phyloP scores from a whole-genome alignment of 1,140 invertebrate genomes.

The Aphelenchoides besseyi region DNA sequence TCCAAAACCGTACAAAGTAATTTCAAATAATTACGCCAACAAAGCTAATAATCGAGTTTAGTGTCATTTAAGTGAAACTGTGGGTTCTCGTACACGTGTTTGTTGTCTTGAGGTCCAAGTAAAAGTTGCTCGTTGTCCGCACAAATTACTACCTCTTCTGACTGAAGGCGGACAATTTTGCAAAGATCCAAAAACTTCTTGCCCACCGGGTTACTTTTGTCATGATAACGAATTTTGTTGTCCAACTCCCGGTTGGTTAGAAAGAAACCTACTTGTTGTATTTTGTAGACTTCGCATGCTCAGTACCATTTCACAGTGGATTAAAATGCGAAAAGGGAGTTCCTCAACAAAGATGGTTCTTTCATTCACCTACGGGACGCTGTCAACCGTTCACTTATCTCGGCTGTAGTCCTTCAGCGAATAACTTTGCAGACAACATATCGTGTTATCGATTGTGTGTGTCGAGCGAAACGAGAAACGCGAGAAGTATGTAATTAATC shows the following conservation, averaged over 20 bases:
- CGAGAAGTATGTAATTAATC: constrained; percentile 1
- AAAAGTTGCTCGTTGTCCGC: constrained; percentile 11
- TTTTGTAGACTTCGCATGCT: constrained; percentile 31
- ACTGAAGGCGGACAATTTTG: constrained; percentile 27
- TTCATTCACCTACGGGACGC: constrained; percentile 25
- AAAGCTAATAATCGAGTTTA: constrained; percentile 1
- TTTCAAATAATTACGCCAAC: background rate
- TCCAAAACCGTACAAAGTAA: constrained; percentile 26
- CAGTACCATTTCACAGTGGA: constrained; percentile 26
- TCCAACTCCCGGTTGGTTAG: no score
- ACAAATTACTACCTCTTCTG: constrained; percentile 30
- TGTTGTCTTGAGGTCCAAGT: constrained; percentile 25
- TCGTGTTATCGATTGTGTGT: constrained; percentile 24
- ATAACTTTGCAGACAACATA: constrained; percentile 34
- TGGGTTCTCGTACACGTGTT: constrained; percentile 18
- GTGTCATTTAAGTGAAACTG: constrained; percentile 25
- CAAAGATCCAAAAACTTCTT: constrained; percentile 17
- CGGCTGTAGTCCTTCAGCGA: constrained; percentile 27
- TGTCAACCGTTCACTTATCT: constrained; percentile 28
- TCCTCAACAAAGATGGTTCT: constrained; percentile 31
- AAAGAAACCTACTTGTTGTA: no score
- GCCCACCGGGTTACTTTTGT: no score
- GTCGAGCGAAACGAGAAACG: background rate
- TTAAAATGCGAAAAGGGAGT: constrained; percentile 15
- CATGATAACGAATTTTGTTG: no score